Evolutionary conservation across 2,797 vertebrate species (phyloP), one percentile per base, ranked within the genome.

Genomic region (Lophotriccus pileatus): DNA sequence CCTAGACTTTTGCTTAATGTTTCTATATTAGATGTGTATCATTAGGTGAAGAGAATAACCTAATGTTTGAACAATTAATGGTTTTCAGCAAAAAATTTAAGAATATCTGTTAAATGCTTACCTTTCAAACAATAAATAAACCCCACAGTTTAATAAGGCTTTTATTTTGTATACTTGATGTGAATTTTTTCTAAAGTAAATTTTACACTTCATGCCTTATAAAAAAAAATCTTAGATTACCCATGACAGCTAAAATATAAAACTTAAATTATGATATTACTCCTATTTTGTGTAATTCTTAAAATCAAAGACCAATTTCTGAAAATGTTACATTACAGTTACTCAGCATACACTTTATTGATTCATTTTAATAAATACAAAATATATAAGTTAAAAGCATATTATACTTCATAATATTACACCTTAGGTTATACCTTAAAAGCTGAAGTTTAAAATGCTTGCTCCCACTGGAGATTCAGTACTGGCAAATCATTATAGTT

Each of bases 291-390:
- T 58, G 10, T n/a, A 43, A 49, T 43, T 49, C 23, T 10, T 69
- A 56, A 89, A 87, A 68, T 70, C 27, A 66, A 58, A 62, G 24
- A 59, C 10, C 3, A 4, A 32, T 75, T 82, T 87, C 58, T 44
- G 34, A 64, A 70, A 87, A 59, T 2, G 37, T 36, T 68, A 28
- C 8, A 30, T 94, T 79, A 91, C 95, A 96, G 78, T 92, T 73
- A 76, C 56, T 96, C 95, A 66, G 23, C 66, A 94, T 89, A 90
- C 39, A 88, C 58, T 84, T 96, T 85, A 92, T 78, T 91, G 92
- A 78, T 96, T 96, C 4, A 34, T 67, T 92, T 76, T 53, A 60
- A 18, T 77, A 64, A 67, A 44, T 49, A 77, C 84, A 11, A n/a
- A 87, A 44, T 37, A 59, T 18, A 12, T 52, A 53, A 27, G 17